Conservation (phyloP, 2,797 vertebrate species). For the Gymnothorax reevesii region DNA sequence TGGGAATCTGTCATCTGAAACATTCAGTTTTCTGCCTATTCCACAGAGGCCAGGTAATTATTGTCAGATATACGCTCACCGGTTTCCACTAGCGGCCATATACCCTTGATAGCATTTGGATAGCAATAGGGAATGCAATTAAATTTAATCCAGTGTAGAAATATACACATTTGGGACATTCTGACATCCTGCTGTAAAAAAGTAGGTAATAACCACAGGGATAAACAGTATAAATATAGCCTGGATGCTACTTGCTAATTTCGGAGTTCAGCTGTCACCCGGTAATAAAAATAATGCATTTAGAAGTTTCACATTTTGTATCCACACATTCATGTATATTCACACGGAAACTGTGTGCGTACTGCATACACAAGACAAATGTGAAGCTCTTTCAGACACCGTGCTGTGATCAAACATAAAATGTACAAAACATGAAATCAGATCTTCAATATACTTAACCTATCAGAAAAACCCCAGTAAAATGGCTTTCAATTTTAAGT, state of each 20-base stretch:
- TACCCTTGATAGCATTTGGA: neutral
- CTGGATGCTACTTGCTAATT: neutral
- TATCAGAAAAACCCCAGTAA: too few species aligned
- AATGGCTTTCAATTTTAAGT: too few species aligned
- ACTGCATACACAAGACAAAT: neutral
- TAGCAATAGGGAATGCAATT: neutral
- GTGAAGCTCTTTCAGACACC: neutral
- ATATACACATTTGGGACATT: neutral
- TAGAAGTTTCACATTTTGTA: neutral
- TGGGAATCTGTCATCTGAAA: neutral
- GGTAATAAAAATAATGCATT: neutral
- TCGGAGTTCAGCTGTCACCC: neutral
- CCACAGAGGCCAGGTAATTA: neutral
- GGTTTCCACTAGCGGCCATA: neutral
- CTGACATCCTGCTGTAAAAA: neutral
- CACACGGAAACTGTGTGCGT: neutral
- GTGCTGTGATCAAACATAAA: neutral
- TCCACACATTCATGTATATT: neutral
- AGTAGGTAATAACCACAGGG: neutral
- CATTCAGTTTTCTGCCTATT: neutral
- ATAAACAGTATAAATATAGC: neutral
- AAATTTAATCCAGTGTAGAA: neutral
- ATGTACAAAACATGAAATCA: neutral
- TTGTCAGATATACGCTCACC: neutral
- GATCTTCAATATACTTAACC: neutral